Percentiles rank a stretch among this genome's conserved stretches.
Evolutionary conservation across 2,113 vertebrate species (phyloP).

Genomic region (Aegotheles bennettii): DNA sequence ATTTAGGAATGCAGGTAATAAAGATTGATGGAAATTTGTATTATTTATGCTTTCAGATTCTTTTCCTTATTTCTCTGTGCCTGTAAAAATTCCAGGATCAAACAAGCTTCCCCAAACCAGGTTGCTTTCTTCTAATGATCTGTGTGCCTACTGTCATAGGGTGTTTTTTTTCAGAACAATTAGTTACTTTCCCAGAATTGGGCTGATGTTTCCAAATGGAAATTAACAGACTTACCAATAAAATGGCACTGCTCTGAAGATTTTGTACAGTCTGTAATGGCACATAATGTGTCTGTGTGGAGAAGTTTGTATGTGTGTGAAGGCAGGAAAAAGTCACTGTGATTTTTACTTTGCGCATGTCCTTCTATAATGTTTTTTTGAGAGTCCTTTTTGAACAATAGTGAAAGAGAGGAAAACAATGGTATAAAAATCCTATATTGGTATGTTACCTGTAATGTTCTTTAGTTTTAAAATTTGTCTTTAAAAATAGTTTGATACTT

Average conservation of each 20-base stretch:
- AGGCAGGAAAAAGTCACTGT: not conserved
- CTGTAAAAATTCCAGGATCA: not conserved
- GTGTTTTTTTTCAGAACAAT: not conserved
- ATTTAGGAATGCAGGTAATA: accelerated
- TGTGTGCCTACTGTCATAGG: not conserved
- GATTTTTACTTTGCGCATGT: not conserved
- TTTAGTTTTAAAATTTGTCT: not conserved
- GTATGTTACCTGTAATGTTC: not conserved
- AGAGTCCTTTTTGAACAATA: not conserved
- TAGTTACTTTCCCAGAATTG: not conserved
- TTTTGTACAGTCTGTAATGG: not conserved
- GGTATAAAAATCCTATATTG: not conserved
- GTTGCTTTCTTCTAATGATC: not conserved
- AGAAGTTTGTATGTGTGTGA: not conserved
- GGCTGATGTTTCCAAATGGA: not conserved
- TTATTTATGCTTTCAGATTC: not conserved
- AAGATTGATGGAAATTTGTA: not conserved
- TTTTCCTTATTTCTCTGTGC: not conserved
- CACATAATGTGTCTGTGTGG: accelerated
- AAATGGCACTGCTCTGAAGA: not conserved
- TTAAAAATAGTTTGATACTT: not conserved
- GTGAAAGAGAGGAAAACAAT: not conserved
- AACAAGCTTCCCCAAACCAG: not conserved
- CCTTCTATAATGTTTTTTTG: not conserved
- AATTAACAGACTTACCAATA: not conserved